A percentile compares a stretch with the other conserved stretches of the same genome.
Conservation (phyloP, 2,113 vertebrate genomes). For the Ceyx cyanopectus region DNA sequence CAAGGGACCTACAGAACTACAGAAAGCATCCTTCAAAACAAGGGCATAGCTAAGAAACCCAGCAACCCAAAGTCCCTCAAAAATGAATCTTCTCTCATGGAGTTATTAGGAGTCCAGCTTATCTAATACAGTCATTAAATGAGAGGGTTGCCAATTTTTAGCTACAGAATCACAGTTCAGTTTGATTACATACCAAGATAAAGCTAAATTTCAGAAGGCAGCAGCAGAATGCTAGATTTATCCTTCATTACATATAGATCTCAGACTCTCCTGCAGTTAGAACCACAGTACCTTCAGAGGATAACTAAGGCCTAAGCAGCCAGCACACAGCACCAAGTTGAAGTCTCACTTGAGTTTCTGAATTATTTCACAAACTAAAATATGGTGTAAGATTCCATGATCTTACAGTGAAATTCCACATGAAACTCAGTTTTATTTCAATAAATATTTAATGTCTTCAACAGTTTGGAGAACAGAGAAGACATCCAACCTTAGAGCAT, state of each 20-base stretch:
- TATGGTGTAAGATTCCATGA: accelerated
- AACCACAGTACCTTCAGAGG: background rate
- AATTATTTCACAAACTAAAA: background rate
- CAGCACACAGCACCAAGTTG: background rate
- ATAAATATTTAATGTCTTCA: background rate
- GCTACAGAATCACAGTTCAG: background rate
- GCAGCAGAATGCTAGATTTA: background rate
- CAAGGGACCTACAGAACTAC: background rate
- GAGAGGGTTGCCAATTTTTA: background rate
- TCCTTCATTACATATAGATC: background rate
- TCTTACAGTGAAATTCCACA: background rate
- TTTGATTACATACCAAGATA: background rate
- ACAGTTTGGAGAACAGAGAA: background rate
- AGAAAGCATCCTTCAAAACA: background rate
- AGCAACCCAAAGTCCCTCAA: accelerated
- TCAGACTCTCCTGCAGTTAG: background rate
- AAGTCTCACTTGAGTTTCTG: background rate
- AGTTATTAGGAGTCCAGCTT: background rate
- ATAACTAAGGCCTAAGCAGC: background rate
- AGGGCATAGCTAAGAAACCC: background rate
- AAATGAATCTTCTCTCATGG: background rate
- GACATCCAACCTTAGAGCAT: accelerated
- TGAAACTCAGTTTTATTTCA: background rate
- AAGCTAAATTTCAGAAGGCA: background rate
- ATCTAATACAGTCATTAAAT: background rate